phyloP scores from a whole-genome alignment of 2,888 invertebrate genomes.

The Mystacides longicornis region DNA sequence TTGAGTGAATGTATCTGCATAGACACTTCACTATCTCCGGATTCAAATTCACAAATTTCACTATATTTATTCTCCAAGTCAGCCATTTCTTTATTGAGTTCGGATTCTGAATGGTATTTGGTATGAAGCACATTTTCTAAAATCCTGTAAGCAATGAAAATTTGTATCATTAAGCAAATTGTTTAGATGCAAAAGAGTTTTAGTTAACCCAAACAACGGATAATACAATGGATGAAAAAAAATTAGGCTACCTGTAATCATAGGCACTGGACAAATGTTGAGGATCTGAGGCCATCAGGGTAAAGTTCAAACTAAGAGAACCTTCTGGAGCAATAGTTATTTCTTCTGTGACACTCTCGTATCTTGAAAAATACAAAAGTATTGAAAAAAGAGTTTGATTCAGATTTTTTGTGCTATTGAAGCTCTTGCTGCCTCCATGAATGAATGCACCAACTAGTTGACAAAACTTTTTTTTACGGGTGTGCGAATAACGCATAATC shows the following conservation, averaged over 20 bases:
- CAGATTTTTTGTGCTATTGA: too few relatives aligned
- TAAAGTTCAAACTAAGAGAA: constrained; percentile 63
- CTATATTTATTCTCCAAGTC: constrained; percentile 63
- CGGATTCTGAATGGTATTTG: constrained; percentile 56
- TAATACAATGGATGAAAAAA: neutral
- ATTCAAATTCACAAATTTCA: constrained; percentile 60
- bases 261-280: constrained; percentile 79
- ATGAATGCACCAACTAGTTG: too few relatives aligned
- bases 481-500: too few relatives aligned
- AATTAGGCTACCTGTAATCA: constrained; percentile 55
- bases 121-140: constrained; percentile 59
- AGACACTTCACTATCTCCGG: constrained; percentile 60
- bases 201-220: neutral
- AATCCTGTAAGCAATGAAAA: constrained; percentile 34
- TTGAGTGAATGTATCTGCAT: constrained; percentile 63
- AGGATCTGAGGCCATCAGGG: constrained; percentile 71
- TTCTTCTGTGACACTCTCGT: constrained; percentile 54
- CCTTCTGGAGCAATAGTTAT: constrained; percentile 54
- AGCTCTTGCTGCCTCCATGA: too few relatives aligned
- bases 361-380: constrained; percentile 47
- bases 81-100: constrained; percentile 57
- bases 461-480: too few relatives aligned
- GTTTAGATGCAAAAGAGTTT: neutral
- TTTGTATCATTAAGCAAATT: neutral
- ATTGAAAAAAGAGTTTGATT: too few relatives aligned